A percentile compares a stretch with the other conserved stretches of the same genome.
phyloP scores from a whole-genome alignment of 2,113 vertebrate species.

The Arvicanthis niloticus region DNA sequence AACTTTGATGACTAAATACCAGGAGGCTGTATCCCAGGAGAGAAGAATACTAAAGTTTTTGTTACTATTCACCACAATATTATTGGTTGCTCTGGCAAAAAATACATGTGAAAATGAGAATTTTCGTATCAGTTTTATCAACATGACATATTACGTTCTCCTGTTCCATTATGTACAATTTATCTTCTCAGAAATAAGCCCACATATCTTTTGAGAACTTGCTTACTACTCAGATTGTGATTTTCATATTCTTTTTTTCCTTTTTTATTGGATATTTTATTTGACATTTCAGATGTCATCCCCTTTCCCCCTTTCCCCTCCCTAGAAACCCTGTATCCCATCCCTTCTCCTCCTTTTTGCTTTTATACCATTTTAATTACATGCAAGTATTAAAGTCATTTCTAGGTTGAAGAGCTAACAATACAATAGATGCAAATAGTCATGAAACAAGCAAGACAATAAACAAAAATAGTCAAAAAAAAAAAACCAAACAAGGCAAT shows the following conservation, averaged over 20 bases:
- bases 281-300: no score
- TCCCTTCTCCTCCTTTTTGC: no score
- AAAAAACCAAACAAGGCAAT: no score
- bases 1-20: neutral
- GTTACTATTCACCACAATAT: slow-evolving; percentile 25
- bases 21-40: neutral
- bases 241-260: slow-evolving; percentile 34
- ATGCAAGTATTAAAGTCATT: no score
- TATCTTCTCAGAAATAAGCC: slow-evolving; percentile 58
- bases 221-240: slow-evolving; percentile 53
- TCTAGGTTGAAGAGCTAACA: no score
- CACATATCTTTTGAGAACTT: slow-evolving; percentile 37
- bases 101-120: slow-evolving; percentile 40
- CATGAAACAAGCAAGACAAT: no score
- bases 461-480: no score
- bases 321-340: no score
- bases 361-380: no score
- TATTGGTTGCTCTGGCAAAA: neutral
- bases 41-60: neutral
- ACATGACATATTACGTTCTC: slow-evolving; percentile 36
- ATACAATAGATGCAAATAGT: no score
- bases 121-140: slow-evolving; percentile 59
- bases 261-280: no score
- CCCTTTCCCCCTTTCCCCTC: no score
- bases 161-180: slow-evolving; percentile 40